Percentiles rank a stretch among this genome's conserved stretches.
Conservation (phyloP, 2,888 invertebrate genomes). For the Vannuccia rotundouncinata region DNA sequence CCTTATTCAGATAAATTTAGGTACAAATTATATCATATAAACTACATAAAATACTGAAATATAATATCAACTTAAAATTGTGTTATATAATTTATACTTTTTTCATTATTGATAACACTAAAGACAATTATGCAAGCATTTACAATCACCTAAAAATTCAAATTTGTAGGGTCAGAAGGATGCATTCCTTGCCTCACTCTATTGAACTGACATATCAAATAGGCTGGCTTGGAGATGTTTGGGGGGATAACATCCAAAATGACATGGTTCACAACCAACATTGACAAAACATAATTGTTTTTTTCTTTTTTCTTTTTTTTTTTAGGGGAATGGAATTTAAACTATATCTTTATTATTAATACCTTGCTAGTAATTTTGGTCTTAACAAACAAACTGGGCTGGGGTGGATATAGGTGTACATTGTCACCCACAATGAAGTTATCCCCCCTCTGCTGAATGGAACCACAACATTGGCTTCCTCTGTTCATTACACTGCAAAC, state of each 20-base stretch:
- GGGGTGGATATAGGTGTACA: background rate
- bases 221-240: background rate
- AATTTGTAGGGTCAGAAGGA: slow-evolving; percentile 24
- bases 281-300: background rate
- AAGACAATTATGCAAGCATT: no score
- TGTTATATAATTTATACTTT: no score
- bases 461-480: background rate
- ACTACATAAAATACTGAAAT: no score
- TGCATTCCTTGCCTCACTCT: background rate
- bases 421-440: background rate
- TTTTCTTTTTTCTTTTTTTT: background rate
- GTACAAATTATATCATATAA: no score
- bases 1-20: background rate
- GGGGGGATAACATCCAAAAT: background rate
- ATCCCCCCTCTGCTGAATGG: background rate
- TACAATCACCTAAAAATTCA: slow-evolving; percentile 20
- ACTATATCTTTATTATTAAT: background rate
- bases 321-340: background rate
- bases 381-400: background rate
- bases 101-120: no score
- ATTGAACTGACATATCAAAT: background rate
- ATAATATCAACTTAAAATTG: no score
- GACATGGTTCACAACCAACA: background rate
- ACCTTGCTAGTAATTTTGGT: background rate
- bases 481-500: background rate